Percentiles rank a stretch among this genome's conserved stretches.
Conservation (phyloP, 2,888 invertebrate species). For the Coremacera marginata region DNA sequence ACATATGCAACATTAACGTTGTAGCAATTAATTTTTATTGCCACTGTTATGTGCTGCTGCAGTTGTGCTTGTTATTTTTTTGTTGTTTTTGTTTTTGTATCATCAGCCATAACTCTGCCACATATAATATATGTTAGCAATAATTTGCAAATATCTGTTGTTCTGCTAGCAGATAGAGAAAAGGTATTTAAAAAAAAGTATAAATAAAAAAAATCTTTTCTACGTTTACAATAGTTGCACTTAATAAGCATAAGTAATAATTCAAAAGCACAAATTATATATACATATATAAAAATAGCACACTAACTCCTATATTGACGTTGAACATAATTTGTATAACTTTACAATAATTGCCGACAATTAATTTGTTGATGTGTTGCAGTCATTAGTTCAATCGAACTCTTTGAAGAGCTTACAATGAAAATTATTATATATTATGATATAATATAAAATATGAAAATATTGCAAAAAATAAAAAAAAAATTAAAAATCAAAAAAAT, state of each 20-base stretch:
- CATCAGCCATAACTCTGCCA: not conserved
- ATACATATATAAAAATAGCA: too few species aligned
- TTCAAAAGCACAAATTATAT: not conserved
- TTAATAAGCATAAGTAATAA: slow-evolving; percentile 7
- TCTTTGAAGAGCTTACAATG: too few species aligned
- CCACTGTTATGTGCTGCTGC: too few species aligned
- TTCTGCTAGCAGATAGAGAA: not conserved
- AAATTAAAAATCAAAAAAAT: too few species aligned
- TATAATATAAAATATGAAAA: too few species aligned
- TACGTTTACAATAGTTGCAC: slow-evolving; percentile 1
- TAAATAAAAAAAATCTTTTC: not conserved
- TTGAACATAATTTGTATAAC: too few species aligned
- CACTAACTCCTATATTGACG: too few species aligned
- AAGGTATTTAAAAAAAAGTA: not conserved
- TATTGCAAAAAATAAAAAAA: too few species aligned
- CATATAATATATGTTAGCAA: slow-evolving; percentile 6
- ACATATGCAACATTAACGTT: not conserved
- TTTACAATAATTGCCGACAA: too few species aligned
- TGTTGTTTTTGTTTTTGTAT: not conserved
- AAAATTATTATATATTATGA: too few species aligned
- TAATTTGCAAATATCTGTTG: not conserved
- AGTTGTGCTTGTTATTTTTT: not conserved
- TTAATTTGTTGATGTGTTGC: too few species aligned
- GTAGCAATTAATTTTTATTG: not conserved
- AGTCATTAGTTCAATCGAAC: too few species aligned